Evolutionary conservation across 1,140 invertebrate species (phyloP).

Genomic region (Calliphora vicina): DNA sequence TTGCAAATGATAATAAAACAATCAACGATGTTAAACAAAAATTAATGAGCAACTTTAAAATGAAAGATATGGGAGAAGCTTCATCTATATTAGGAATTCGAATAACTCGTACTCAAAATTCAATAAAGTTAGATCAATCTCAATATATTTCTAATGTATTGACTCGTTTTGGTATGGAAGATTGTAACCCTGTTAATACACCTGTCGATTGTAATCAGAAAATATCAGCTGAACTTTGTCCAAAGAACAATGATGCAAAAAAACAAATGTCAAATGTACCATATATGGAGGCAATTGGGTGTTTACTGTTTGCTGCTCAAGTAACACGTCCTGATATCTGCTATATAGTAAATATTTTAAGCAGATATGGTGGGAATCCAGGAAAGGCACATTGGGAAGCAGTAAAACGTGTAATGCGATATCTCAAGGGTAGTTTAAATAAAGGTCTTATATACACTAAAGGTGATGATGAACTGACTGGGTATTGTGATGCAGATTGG

Average conservation of each 20-base stretch:
- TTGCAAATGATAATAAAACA: constrained; percentile 42
- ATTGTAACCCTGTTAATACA: constrained; percentile 45
- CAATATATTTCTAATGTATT: constrained; percentile 16
- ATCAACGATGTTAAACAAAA: too few relatives aligned
- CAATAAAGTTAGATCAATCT: constrained; percentile 40
- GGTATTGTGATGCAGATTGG: too few relatives aligned
- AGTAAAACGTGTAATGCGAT: too few relatives aligned
- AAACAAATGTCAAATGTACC: neutral
- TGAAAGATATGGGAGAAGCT: too few relatives aligned
- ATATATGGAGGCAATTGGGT: constrained; percentile 19
- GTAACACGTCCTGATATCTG: constrained; percentile 49
- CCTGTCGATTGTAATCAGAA: neutral
- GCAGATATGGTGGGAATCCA: constrained; percentile 60
- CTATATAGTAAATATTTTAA: constrained; percentile 38
- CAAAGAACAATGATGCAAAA: neutral
- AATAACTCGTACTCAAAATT: constrained; percentile 40
- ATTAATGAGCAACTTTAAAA: too few relatives aligned
- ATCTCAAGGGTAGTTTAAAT: too few relatives aligned
- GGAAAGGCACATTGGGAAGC: constrained; percentile 3
- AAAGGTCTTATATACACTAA: too few relatives aligned
- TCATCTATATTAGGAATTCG: too few relatives aligned
- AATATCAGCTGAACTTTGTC: neutral
- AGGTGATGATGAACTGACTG: too few relatives aligned
- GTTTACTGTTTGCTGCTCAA: constrained; percentile 25
- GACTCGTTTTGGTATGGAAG: neutral